These are phyloP conservation scores for Gari tellinella DNA, from an alignment of 2,888 invertebrate genomes.

Conservation along the genomic window DNA sequence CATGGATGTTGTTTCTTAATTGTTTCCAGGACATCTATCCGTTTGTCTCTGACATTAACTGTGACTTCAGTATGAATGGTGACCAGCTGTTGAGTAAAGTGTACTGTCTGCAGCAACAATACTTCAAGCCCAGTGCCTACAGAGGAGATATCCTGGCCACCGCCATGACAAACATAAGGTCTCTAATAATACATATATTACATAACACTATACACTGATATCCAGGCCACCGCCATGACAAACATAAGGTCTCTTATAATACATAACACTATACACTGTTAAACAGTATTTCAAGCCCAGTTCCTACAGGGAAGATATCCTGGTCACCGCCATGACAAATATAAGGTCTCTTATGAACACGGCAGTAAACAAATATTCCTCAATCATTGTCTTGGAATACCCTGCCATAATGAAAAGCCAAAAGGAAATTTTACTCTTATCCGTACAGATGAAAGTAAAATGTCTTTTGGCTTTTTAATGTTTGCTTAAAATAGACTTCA, in stretches of 20 bases:
- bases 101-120: slow-evolving; percentile 63
- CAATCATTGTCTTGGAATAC: too few relatives aligned
- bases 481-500: too few relatives aligned
- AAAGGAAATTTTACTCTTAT: too few relatives aligned
- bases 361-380: too few relatives aligned
- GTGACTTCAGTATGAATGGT: slow-evolving; percentile 51
- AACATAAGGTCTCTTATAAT: slow-evolving; percentile 65
- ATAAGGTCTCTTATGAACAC: slow-evolving; percentile 66
- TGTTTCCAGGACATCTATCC: slow-evolving; percentile 63
- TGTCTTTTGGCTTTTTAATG: too few relatives aligned
- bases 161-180: slow-evolving; percentile 65
- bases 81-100: slow-evolving; percentile 35
- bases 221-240: slow-evolving; percentile 58
- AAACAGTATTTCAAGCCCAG: slow-evolving; percentile 62
- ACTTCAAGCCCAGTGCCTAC: slow-evolving; percentile 61
- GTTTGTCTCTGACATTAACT: slow-evolving; percentile 63
- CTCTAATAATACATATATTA: too few relatives aligned
- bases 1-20: too few relatives aligned
- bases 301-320: slow-evolving; percentile 53
- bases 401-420: too few relatives aligned
- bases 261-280: too few relatives aligned
- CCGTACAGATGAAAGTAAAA: too few relatives aligned
- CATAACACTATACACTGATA: too few relatives aligned
- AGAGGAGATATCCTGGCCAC: slow-evolving; percentile 56
- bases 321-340: slow-evolving; percentile 60